Evolutionary conservation across 64 coral and sea anemone genomes (phyloP).

Genomic region (Montipora efflorescens): DNA sequence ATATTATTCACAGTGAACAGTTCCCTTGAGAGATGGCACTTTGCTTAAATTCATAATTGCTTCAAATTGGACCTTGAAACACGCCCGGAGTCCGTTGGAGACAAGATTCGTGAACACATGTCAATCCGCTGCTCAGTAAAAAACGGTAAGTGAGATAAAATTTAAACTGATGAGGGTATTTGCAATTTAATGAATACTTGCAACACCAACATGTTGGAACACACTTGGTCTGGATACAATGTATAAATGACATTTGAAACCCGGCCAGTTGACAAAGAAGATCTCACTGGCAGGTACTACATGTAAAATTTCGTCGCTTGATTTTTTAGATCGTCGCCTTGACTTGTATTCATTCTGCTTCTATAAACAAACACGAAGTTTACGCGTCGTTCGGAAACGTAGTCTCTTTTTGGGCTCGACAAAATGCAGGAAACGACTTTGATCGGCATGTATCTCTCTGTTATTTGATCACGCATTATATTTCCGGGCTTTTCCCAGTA

Average conservation of each 20-base stretch:
- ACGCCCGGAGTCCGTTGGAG: neutral
- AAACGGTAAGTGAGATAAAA: neutral
- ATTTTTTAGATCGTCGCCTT: neutral
- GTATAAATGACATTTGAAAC: too few relatives aligned
- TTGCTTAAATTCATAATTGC: neutral
- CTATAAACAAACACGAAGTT: neutral
- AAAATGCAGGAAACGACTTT: neutral
- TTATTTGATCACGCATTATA: neutral
- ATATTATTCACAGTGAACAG: neutral
- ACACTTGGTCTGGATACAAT: too few relatives aligned
- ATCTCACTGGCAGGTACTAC: too few relatives aligned
- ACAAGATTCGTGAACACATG: neutral
- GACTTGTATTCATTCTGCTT: neutral
- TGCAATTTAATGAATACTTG: too few relatives aligned
- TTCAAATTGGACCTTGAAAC: neutral
- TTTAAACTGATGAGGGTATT: too few relatives aligned
- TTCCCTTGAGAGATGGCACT: neutral
- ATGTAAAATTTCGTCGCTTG: too few relatives aligned
- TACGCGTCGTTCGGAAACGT: neutral
- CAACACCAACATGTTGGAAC: too few relatives aligned
- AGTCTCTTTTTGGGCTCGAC: neutral
- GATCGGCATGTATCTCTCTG: neutral
- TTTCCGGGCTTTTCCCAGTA: conserved; percentile 38
- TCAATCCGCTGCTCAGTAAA: too few relatives aligned
- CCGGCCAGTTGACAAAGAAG: too few relatives aligned